phyloP scores from a whole-genome alignment of 2,797 vertebrate species.

The Rhyacichthys aspro region DNA sequence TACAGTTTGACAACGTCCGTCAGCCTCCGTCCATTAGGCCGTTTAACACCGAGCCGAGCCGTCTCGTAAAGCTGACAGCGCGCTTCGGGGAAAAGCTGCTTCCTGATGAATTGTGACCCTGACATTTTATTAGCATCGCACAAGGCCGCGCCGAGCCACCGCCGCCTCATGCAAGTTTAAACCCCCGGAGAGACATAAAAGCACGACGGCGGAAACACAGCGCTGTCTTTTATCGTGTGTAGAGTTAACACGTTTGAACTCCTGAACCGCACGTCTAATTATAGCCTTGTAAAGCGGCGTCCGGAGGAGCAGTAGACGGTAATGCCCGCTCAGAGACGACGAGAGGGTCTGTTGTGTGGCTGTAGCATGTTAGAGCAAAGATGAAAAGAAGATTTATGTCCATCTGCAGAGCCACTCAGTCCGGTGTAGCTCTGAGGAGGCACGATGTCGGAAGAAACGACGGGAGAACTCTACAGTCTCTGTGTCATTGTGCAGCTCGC shows the following conservation, averaged over 20 bases:
- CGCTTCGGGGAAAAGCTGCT: slow-evolving; percentile 5
- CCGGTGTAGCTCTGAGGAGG: slow-evolving; percentile 18
- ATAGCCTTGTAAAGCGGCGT: slow-evolving; percentile 19
- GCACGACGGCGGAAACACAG: background rate
- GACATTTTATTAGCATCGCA: slow-evolving; percentile 35
- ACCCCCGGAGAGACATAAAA: slow-evolving; percentile 2
- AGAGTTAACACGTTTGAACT: slow-evolving; percentile 30
- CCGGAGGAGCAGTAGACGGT: background rate
- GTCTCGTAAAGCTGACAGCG: slow-evolving; percentile 20
- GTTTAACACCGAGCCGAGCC: background rate
- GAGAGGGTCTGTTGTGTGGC: too few relatives aligned
- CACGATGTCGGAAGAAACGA: slow-evolving; percentile 38
- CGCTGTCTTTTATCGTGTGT: background rate
- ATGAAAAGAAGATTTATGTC: background rate
- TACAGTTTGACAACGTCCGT: slow-evolving; percentile 3
- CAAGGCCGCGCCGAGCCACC: too few relatives aligned
- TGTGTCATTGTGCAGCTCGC: slow-evolving; percentile 33
- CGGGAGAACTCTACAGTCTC: slow-evolving; percentile 32
- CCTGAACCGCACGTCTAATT: slow-evolving; percentile 39
- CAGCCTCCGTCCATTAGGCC: slow-evolving; percentile 5
- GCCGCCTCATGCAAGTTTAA: background rate
- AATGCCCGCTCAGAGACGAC: slow-evolving; percentile 10
- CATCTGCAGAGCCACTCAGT: slow-evolving; percentile 22
- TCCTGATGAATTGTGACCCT: slow-evolving; percentile 26
- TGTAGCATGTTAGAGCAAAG: background rate